Evolutionary conservation across 2,797 vertebrate species (phyloP).

Genomic region (Pipistrellus kuhlii): DNA sequence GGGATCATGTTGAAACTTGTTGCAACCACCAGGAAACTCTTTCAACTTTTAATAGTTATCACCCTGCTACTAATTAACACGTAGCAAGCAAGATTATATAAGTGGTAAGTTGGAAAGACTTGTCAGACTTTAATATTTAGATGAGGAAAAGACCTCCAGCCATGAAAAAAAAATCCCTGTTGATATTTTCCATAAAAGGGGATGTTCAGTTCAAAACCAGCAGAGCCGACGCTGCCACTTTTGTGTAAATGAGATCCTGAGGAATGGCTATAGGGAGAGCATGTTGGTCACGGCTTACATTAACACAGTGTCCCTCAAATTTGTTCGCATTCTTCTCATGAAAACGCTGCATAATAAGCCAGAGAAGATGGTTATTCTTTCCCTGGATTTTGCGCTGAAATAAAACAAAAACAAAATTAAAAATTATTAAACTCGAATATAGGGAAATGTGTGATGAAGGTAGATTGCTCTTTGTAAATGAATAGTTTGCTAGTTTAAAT

Average conservation of each 20-base stretch:
- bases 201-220: slow-evolving; percentile 29
- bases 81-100: slow-evolving; percentile 69
- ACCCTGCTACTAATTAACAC: slow-evolving; percentile 75
- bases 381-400: neutral
- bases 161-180: slow-evolving; percentile 66
- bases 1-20: slow-evolving; percentile 78
- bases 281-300: neutral
- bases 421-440: neutral
- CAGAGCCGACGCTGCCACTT: neutral
- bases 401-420: neutral
- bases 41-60: slow-evolving; percentile 77
- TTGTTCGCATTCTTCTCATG: neutral
- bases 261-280: slow-evolving; percentile 2
- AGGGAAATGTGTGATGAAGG: neutral
- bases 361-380: neutral
- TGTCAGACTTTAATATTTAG: slow-evolving; percentile 77
- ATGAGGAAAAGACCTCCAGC: slow-evolving; percentile 74
- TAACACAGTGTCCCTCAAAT: neutral
- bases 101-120: slow-evolving; percentile 65
- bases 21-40: slow-evolving; percentile 77
- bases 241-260: slow-evolving; percentile 43
- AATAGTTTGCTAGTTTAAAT: neutral
- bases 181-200: slow-evolving; percentile 76
- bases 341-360: slow-evolving; percentile 19
- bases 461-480: neutral